These are phyloP conservation scores for Pelmatolapia mariae DNA, from an alignment of 2,113 vertebrate genomes.

Conservation along the genomic window DNA sequence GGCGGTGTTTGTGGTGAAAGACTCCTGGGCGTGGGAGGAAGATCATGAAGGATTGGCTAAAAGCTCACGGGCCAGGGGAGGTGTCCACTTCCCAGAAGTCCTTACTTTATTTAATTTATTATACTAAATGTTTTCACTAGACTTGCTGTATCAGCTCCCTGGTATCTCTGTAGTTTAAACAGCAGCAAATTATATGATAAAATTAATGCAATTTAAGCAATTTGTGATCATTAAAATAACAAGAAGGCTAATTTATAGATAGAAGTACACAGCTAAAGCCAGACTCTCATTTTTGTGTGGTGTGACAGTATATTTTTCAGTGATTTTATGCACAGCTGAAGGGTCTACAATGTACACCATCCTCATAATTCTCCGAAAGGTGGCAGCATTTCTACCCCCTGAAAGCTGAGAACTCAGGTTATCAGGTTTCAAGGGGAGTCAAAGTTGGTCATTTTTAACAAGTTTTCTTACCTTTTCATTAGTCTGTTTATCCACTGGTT, in stretches of 20 bases:
- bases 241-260: no score
- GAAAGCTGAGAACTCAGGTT: no score
- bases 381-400: background rate
- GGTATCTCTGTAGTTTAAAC: background rate
- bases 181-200: background rate
- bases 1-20: background rate
- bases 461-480: no score
- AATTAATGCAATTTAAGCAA: background rate
- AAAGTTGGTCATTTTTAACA: no score
- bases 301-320: background rate
- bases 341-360: background rate
- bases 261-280: background rate
- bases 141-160: background rate
- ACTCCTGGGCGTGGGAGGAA: background rate
- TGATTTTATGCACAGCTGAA: background rate
- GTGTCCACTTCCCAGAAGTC: no score
- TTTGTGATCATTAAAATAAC: no score
- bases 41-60: slow-evolving; percentile 10
- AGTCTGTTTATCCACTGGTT: no score
- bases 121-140: background rate
- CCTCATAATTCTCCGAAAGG: background rate
- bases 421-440: no score
- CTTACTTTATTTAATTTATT: background rate
- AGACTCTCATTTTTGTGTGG: background rate
- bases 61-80: background rate